Base-by-base conservation (phyloP, 1,140 invertebrate species). In the Hormaphis cornu region DNA sequence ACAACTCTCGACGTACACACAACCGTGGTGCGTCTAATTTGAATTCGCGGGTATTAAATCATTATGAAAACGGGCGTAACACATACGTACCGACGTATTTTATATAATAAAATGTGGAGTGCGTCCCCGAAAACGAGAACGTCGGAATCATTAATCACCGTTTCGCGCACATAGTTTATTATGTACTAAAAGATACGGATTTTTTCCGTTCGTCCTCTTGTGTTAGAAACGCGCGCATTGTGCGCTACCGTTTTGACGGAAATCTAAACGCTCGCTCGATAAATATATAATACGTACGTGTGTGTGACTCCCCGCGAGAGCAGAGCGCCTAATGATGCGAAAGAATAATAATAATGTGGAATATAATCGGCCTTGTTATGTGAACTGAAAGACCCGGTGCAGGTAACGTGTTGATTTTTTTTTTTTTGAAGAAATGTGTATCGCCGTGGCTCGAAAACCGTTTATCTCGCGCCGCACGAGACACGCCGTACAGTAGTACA, bases 171-270 rank as follows among this genome's bases (percentile, higher is more conserved):
- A n/a, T n/a, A n/a, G n/a, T n/a, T n/a, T n/a, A n/a, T n/a, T n/a
- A n/a, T n/a, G n/a, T n/a, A n/a, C n/a, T n/a, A n/a, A n/a, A n/a
- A n/a, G n/a, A n/a, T n/a, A n/a, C n/a, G n/a, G n/a, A n/a, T n/a
- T n/a, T n/a, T n/a, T n/a, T n/a, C n/a, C n/a, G n/a, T n/a, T n/a
- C n/a, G n/a, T n/a, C n/a, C n/a, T n/a, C n/a, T n/a, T n/a, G n/a
- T n/a, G n/a, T n/a, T n/a, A n/a, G n/a, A n/a, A n/a, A n/a, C n/a
- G n/a, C n/a, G n/a, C n/a, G n/a, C n/a, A n/a, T 14, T 42, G 12
- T 28, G 59, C 12, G 61, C 61, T 66, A 66, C 59, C 61, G 61
- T 66, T 66, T 66, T 48, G 59, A 63, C 59, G 44, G 61, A 66
- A 66, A 66, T 48, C 61, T 35, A 66, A 66, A 66, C 16, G 61